phyloP scores from a whole-genome alignment of 2,113 vertebrate genomes.

The Melospiza melodia region DNA sequence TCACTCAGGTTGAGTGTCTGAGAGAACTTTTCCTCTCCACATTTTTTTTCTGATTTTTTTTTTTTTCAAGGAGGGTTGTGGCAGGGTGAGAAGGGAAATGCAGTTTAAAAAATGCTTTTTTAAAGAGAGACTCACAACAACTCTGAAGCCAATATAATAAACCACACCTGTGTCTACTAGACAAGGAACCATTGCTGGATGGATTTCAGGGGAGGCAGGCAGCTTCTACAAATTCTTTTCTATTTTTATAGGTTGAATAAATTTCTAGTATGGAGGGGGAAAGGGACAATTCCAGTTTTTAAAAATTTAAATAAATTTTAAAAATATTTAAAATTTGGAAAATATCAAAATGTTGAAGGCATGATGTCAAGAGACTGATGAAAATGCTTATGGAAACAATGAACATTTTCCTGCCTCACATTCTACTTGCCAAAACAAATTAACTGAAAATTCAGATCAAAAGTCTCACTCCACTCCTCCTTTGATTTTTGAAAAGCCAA shows the following conservation, averaged over 20 bases:
- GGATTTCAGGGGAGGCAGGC: neutral
- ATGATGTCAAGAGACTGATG: neutral
- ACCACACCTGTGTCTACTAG: neutral
- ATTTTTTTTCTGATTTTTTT: neutral
- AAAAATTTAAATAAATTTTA: neutral
- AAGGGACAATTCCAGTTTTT: neutral
- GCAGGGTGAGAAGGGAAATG: neutral
- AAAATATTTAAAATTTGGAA: neutral
- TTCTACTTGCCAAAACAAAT: neutral
- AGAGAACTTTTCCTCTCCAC: neutral
- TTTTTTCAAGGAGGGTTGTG: accelerated
- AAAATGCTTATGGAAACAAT: neutral
- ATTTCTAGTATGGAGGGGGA: neutral
- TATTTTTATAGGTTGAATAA: neutral
- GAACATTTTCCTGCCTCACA: neutral
- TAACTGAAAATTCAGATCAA: neutral
- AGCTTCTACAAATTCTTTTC: neutral
- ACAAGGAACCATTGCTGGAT: neutral
- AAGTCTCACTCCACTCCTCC: neutral
- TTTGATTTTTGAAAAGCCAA: neutral
- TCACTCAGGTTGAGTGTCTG: neutral
- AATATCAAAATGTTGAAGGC: neutral
- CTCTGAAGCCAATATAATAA: neutral
- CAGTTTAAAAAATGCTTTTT: neutral
- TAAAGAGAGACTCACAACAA: neutral